Evolutionary conservation across 2,113 vertebrate genomes (phyloP).

Genomic region (Condylura cristata): DNA sequence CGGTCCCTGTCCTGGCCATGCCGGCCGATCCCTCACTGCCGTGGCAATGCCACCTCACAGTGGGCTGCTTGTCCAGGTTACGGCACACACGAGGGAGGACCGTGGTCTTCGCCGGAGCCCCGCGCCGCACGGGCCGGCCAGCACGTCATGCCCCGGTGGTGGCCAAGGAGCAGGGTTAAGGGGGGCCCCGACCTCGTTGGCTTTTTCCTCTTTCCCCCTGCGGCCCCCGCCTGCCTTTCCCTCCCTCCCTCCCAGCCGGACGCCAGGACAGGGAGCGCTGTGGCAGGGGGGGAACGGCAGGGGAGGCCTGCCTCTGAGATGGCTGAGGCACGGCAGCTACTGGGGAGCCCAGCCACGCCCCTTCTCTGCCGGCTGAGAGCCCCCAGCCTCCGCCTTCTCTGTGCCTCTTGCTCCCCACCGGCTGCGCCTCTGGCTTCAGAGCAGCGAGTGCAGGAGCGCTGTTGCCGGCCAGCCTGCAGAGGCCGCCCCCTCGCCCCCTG

Average conservation of each 20-base stretch:
- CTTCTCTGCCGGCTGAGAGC: no score
- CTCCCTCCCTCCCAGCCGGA: no score
- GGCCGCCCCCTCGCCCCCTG: not conserved
- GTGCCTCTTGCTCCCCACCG: no score
- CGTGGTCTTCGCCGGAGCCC: not conserved
- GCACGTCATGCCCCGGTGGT: not conserved
- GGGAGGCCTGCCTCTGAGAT: no score
- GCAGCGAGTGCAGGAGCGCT: not conserved
- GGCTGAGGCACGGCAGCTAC: no score
- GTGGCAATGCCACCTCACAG: constrained; percentile 19
- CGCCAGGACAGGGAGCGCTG: no score
- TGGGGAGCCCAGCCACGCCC: no score
- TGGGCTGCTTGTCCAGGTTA: constrained; percentile 46
- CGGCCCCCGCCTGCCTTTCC: not conserved
- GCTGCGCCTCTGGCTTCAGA: not conserved
- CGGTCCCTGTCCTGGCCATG: not conserved
- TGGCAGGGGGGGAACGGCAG: no score
- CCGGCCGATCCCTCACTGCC: not conserved
- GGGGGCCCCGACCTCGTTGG: not conserved
- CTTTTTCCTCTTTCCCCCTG: accelerated
- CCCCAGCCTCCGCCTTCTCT: no score
- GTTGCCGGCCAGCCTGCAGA: not conserved
- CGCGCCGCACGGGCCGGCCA: not conserved
- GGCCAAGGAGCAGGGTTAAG: not conserved
- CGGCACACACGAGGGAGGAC: not conserved